Evolutionary conservation across 2,797 vertebrate species (phyloP).

Genomic region (Eupleurogrammus muticus): DNA sequence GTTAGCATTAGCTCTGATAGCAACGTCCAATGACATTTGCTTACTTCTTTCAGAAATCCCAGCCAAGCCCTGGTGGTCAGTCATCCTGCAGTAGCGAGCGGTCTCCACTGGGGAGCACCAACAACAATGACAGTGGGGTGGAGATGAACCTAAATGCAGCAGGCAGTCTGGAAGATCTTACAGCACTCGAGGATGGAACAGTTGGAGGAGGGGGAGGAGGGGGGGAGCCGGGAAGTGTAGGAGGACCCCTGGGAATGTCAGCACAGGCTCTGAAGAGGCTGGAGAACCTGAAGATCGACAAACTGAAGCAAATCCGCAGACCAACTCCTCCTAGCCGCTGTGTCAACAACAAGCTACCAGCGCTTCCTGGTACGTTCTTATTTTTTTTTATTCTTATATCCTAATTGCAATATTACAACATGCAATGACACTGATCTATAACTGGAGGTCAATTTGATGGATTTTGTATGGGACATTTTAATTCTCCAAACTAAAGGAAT

Average conservation of each 20-base stretch:
- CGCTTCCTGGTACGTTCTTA: slow-evolving; percentile 87
- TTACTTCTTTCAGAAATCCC: slow-evolving; percentile 87
- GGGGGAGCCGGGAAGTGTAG: slow-evolving; percentile 82
- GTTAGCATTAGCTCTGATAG: no score
- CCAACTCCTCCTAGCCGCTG: slow-evolving; percentile 82
- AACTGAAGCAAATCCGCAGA: slow-evolving; percentile 92
- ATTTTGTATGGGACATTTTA: not conserved
- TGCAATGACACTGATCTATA: not conserved
- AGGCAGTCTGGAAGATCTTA: slow-evolving; percentile 95
- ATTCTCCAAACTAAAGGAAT: not conserved
- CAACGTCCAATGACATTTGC: not conserved
- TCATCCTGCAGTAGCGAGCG: slow-evolving; percentile 97
- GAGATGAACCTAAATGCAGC: slow-evolving; percentile 96
- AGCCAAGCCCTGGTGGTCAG: slow-evolving; percentile 93
- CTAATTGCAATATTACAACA: not conserved
- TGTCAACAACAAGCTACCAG: slow-evolving; percentile 87
- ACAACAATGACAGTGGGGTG: slow-evolving; percentile 98
- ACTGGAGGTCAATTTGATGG: not conserved
- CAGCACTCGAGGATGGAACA: slow-evolving; percentile 90
- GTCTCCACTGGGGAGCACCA: slow-evolving; percentile 93
- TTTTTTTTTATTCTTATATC: not conserved
- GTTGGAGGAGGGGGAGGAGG: slow-evolving; percentile 78
- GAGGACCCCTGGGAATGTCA: slow-evolving; percentile 88
- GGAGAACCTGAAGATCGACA: slow-evolving; percentile 97
- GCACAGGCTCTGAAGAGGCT: slow-evolving; percentile 91